Percentiles rank a stretch among this genome's conserved stretches.
phyloP scores from a whole-genome alignment of 2,113 vertebrate species.

The Sylvilagus bachmani region DNA sequence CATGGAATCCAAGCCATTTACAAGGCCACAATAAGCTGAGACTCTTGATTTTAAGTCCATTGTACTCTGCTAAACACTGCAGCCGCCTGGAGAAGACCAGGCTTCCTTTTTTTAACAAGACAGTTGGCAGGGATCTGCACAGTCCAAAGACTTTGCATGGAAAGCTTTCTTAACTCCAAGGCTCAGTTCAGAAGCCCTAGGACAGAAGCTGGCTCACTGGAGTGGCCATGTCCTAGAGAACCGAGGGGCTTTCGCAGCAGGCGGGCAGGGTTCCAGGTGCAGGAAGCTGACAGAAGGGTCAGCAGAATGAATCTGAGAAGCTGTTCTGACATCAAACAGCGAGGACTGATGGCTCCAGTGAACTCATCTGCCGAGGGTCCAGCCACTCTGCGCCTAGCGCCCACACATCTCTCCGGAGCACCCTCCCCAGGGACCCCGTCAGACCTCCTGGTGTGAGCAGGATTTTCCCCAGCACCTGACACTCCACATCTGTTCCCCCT shows the following conservation, averaged over 20 bases:
- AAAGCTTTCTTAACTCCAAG: neutral
- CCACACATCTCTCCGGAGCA: neutral
- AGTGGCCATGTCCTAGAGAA: neutral
- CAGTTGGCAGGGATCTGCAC: neutral
- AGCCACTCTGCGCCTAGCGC: neutral
- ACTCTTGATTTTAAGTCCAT: neutral
- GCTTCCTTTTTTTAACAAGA: neutral
- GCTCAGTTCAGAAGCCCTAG: neutral
- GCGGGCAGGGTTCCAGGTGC: neutral
- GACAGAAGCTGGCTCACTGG: neutral
- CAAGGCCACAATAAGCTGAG: neutral
- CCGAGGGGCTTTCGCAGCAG: neutral
- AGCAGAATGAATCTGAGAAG: neutral
- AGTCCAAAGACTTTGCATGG: neutral
- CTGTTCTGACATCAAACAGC: neutral
- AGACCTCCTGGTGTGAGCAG: neutral
- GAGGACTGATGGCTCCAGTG: neutral
- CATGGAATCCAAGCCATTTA: neutral
- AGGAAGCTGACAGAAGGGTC: neutral
- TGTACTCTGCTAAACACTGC: neutral
- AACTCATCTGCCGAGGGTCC: neutral
- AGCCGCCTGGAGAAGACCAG: neutral
- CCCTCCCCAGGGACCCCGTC: neutral
- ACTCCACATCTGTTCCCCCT: neutral
- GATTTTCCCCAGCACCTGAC: neutral